These are phyloP conservation scores for Orcinus orca DNA, from an alignment of 2,113 vertebrate genomes.

Conservation along the genomic window DNA sequence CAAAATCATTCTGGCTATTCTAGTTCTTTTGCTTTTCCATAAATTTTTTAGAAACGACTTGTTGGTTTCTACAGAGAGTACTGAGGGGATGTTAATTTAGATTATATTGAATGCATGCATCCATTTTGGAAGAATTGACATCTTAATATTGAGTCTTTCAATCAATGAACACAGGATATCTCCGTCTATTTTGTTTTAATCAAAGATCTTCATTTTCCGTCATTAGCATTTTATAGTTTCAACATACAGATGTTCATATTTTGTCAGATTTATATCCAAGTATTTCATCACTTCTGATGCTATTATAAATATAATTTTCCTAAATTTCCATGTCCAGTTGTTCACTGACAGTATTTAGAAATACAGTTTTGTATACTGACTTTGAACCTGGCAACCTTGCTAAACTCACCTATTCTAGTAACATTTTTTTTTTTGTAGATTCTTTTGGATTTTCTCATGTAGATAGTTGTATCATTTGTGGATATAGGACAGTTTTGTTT, in stretches of 20 bases:
- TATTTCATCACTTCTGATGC: not conserved
- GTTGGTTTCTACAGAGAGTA: not conserved
- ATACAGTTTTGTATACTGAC: not conserved
- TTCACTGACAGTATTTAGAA: not conserved
- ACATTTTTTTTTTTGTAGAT: not conserved
- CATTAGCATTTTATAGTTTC: slow-evolving; percentile 14
- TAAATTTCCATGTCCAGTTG: not conserved
- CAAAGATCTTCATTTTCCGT: not conserved
- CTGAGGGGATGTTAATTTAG: not conserved
- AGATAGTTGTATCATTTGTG: not conserved
- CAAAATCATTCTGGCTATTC: not conserved
- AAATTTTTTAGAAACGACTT: not conserved
- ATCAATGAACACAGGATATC: not conserved
- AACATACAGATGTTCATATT: not conserved
- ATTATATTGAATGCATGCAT: not conserved
- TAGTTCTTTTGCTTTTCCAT: not conserved
- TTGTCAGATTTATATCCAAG: slow-evolving; percentile 12
- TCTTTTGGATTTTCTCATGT: not conserved
- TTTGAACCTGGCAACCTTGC: not conserved
- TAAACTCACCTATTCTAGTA: not conserved
- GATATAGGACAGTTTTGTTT: not conserved
- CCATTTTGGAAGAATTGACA: not conserved
- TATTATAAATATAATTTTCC: not conserved
- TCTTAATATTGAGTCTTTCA: not conserved
- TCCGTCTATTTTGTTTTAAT: not conserved